These are phyloP conservation scores for Xanthia togata DNA, from an alignment of 2,888 invertebrate genomes.

Conservation along the genomic window DNA sequence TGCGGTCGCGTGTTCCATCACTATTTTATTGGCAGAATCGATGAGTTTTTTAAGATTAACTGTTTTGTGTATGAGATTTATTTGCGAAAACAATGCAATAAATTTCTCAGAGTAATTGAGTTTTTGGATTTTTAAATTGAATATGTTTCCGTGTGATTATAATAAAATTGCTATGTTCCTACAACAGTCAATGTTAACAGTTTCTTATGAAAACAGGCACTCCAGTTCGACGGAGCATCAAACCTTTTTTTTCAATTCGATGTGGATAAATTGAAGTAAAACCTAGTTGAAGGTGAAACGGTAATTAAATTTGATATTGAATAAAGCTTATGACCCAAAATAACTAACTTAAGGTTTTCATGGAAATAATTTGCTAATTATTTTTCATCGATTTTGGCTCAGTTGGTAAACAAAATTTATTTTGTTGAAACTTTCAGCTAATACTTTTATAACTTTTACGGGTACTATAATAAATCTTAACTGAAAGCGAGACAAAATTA, in stretches of 20 bases:
- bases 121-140: conserved; percentile 30
- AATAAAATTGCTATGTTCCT: conserved; percentile 3
- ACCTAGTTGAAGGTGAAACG: conserved; percentile 48
- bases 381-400: conserved; percentile 17
- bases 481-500: conserved; percentile 3
- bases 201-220: conserved; percentile 25
- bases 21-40: conserved; percentile 58
- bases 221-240: conserved; percentile 39
- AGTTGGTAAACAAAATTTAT: conserved; percentile 5
- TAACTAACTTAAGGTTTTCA: conserved; percentile 11
- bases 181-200: background rate
- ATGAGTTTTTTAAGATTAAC: conserved; percentile 61
- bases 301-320: conserved; percentile 65
- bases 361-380: conserved; percentile 10
- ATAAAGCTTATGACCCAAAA: conserved; percentile 40
- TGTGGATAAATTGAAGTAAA: conserved; percentile 58
- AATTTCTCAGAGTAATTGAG: conserved; percentile 27
- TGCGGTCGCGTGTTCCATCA: conserved; percentile 64
- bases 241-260: conserved; percentile 42
- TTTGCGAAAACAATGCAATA: conserved; percentile 44
- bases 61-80: conserved; percentile 46
- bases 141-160: conserved; percentile 10
- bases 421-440: conserved; percentile 10
- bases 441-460: background rate
- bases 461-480: conserved; percentile 5